Conservation (phyloP, 1,140 invertebrate species). For the Mesaphorura yosii region DNA sequence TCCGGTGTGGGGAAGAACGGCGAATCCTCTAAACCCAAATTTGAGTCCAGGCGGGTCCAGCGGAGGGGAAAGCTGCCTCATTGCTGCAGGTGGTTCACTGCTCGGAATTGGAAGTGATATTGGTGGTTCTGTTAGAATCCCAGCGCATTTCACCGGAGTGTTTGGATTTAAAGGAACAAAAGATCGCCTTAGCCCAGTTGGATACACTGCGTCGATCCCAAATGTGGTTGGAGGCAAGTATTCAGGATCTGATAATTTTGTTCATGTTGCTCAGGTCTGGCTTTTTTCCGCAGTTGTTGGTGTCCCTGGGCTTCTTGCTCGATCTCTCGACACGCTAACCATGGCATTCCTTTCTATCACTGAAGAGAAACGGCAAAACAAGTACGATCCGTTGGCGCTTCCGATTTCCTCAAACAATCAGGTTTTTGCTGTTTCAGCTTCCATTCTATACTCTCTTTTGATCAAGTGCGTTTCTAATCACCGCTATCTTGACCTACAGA, state of each 20-base stretch:
- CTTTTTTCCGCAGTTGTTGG: slow-evolving; percentile 23
- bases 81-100: slow-evolving; percentile 32
- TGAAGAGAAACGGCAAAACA: slow-evolving; percentile 14
- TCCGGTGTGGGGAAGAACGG: slow-evolving; percentile 32
- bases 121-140: slow-evolving; percentile 33
- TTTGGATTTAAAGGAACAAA: slow-evolving; percentile 26
- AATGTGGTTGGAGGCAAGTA: slow-evolving; percentile 24
- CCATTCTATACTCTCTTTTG: too few species aligned
- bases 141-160: slow-evolving; percentile 28
- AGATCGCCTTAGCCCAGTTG: slow-evolving; percentile 23
- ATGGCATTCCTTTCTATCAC: slow-evolving; percentile 12
- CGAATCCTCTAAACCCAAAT: slow-evolving; percentile 24
- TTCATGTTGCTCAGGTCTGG: slow-evolving; percentile 4
- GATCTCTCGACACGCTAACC: slow-evolving; percentile 3
- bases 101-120: slow-evolving; percentile 41
- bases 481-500: slow-evolving; percentile 2
- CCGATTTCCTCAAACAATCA: slow-evolving; percentile 30
- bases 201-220: slow-evolving; percentile 18
- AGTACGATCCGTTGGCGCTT: slow-evolving; percentile 22
- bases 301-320: slow-evolving; percentile 22
- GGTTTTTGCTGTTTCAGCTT: slow-evolving; percentile 11
- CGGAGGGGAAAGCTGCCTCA: slow-evolving; percentile 34
- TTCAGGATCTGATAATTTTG: background rate
- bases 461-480: background rate
- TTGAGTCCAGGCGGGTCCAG: slow-evolving; percentile 30